Evolutionary conservation across 2,797 vertebrate genomes (phyloP).

Genomic region (Cetoscarus ocellatus): DNA sequence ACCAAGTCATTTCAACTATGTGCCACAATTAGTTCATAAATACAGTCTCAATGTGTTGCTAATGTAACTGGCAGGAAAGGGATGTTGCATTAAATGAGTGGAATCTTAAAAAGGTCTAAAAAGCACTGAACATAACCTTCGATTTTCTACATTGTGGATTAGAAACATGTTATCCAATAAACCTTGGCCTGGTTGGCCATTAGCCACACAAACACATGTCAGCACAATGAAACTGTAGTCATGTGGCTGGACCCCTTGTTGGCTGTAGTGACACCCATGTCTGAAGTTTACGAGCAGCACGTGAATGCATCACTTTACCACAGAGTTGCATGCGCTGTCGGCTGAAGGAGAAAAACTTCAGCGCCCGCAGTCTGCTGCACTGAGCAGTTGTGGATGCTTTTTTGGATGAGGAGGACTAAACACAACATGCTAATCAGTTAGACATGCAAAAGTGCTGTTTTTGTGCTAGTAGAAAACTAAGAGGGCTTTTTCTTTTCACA

Average conservation of each 20-base stretch:
- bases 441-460: constrained; percentile 14
- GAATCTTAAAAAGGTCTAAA: not conserved
- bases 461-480: not conserved
- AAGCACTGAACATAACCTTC: no score
- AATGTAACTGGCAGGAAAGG: no score
- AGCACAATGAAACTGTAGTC: not conserved
- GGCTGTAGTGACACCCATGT: not conserved
- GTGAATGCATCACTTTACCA: constrained; percentile 66
- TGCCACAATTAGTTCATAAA: no score
- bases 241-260: not conserved
- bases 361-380: constrained; percentile 17
- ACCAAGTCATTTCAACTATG: no score
- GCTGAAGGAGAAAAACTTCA: constrained; percentile 52
- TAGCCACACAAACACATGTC: constrained; percentile 2
- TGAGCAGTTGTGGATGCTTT: constrained; percentile 46
- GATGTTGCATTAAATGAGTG: no score
- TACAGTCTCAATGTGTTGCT: no score
- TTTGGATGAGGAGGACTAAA: constrained; percentile 35
- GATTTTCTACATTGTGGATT: not conserved
- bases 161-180: not conserved
- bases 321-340: constrained; percentile 37
- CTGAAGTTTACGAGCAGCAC: constrained; percentile 48
- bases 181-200: not conserved
- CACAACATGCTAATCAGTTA: constrained; percentile 13
- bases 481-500: not conserved